Base-by-base conservation (phyloP, 2,888 invertebrate genomes). In the Phortica okadai region DNA sequence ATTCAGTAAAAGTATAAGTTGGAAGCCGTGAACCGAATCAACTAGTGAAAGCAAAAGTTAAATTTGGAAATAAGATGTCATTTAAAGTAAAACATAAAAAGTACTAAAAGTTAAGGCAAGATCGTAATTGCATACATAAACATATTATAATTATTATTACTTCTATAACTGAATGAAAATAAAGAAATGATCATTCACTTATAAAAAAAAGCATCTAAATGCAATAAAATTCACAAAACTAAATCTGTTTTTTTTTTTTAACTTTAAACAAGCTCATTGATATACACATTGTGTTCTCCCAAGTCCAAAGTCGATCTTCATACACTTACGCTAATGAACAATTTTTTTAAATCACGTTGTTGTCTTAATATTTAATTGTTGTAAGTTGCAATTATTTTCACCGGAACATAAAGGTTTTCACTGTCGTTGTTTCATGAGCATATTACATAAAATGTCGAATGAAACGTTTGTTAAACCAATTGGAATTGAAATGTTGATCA, bases 91-190 rank as follows among this genome's bases (percentile, higher is more conserved):
- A 66, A 69, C 16, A 69, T 21, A 21, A 69, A 69, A 69, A 42
- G 14, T 69, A 69, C 14, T 56, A 56, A 56, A 45, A 21, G 45
- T 41, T 69, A 69, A 62, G 21, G 21, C 7, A 62, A 21, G 21
- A 62, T 21, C 21, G n/a, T 66, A 69, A 69, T 69, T 69, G 45
- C 69, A 69, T 45, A 45, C 69, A 69, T 69, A 69, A 25, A 16
- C 69, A 69, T 45, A 69, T 69, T 44, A 69, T 45, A 11, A 66
- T 42, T 33, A 66, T 45, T 6, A 69, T 69, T 45, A 69, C 33
- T 44, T 8, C 69, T 69, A 69, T 69, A 6, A 69, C 16, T 33
- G 44, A 69, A 44, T 45, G 16, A 69, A 45, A 69, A 45, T 45
- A 66, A 66, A 66, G 6, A n/a, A 44, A 69, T 21, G 21, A 21